These are phyloP conservation scores for Rallus limicola DNA, from an alignment of 2,113 vertebrate species.

Conservation along the genomic window DNA sequence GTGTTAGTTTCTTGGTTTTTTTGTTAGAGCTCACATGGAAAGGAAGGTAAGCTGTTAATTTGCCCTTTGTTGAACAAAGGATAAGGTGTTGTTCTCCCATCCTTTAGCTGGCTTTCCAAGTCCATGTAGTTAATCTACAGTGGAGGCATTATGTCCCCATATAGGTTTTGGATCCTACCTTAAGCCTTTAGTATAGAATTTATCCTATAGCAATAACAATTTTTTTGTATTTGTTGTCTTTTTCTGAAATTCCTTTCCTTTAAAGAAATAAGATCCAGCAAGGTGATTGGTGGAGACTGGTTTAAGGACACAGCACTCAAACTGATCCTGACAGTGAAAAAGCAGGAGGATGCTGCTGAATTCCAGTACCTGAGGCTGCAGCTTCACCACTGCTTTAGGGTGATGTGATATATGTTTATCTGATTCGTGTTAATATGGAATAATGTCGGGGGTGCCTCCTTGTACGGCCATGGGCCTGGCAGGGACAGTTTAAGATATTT, in stretches of 20 bases:
- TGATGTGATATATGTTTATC: too few species aligned
- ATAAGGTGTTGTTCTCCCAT: neutral
- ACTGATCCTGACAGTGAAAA: neutral
- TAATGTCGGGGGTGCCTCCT: too few species aligned
- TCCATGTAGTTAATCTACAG: neutral
- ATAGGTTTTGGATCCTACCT: neutral
- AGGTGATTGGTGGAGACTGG: neutral
- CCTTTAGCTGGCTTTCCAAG: neutral
- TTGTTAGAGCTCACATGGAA: neutral
- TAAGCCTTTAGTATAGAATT: slow-evolving; percentile 7
- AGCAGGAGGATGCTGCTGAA: neutral
- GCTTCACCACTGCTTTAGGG: neutral
- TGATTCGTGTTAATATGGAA: too few species aligned
- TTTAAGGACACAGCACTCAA: neutral
- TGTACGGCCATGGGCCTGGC: too few species aligned
- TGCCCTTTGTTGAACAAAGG: slow-evolving; percentile 5
- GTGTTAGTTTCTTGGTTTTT: neutral
- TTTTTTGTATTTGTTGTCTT: neutral
- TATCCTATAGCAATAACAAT: neutral
- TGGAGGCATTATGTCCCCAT: neutral
- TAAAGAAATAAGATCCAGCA: neutral
- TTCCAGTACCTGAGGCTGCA: neutral
- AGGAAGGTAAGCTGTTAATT: neutral
- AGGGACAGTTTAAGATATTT: too few species aligned
- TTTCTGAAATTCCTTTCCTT: neutral